Evolutionary conservation across 2,797 vertebrate species (phyloP).

Genomic region (Taenioides sp.): DNA sequence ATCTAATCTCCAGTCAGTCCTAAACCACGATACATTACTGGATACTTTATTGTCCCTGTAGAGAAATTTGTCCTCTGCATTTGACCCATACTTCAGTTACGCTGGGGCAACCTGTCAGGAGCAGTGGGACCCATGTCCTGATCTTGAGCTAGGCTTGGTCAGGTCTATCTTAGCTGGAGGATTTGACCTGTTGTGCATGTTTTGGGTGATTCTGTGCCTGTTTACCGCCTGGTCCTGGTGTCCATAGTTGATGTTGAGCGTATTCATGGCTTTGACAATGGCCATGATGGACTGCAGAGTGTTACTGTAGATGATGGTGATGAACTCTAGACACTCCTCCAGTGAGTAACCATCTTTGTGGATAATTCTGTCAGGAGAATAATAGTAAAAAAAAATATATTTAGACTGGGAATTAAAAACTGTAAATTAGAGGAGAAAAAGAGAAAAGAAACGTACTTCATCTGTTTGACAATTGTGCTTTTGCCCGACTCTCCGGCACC

Average conservation of each 20-base stretch:
- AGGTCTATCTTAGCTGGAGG: no score
- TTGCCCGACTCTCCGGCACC: constrained; percentile 98
- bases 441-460: constrained; percentile 86
- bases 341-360: constrained; percentile 96
- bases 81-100: no score
- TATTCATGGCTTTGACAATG: constrained; percentile 92
- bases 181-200: neutral
- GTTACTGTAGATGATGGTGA: constrained; percentile 97
- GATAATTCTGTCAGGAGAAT: constrained; percentile 85
- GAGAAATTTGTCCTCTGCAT: no score
- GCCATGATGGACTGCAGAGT: constrained; percentile 94
- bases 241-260: constrained; percentile 88
- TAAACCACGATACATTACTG: no score
- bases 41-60: no score
- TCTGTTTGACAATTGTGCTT: constrained; percentile 99
- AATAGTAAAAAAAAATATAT: neutral
- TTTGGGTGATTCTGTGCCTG: neutral
- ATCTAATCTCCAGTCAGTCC: no score
- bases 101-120: no score
- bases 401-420: constrained; percentile 4
- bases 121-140: no score
- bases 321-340: constrained; percentile 95
- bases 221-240: constrained; percentile 86
- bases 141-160: no score
- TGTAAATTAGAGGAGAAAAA: neutral